Conservation (phyloP, 2,797 vertebrate genomes). For the Girardinus metallicus region DNA sequence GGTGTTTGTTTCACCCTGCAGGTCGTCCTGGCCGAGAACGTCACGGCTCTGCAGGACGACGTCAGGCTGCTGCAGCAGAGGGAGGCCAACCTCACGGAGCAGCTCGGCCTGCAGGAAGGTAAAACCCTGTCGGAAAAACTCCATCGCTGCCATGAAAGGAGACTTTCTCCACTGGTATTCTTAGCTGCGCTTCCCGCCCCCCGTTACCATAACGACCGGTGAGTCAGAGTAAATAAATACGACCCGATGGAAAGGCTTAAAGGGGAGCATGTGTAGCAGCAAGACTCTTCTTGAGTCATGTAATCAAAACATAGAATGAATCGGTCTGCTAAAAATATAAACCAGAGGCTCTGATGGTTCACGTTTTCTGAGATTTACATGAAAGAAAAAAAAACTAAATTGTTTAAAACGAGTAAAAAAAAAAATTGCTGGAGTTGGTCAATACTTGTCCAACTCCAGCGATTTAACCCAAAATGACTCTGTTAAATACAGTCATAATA, state of each 20-base stretch:
- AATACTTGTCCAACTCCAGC: neutral
- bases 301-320: neutral
- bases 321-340: neutral
- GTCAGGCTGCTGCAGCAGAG: constrained; percentile 54
- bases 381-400: neutral
- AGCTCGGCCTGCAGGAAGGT: constrained; percentile 71
- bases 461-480: neutral
- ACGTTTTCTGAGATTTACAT: neutral
- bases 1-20: constrained; percentile 45
- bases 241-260: constrained; percentile 27
- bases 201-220: constrained; percentile 66
- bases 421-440: no score
- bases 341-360: neutral
- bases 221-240: constrained; percentile 68
- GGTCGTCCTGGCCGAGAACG: constrained; percentile 67
- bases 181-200: constrained; percentile 60
- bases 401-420: neutral
- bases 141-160: constrained; percentile 73
- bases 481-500: neutral
- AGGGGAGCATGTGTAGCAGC: constrained; percentile 2
- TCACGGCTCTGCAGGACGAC: constrained; percentile 61
- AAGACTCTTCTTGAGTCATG: neutral
- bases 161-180: constrained; percentile 63
- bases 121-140: constrained; percentile 66
- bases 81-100: constrained; percentile 69